Percentiles rank a stretch among this genome's conserved stretches.
phyloP scores from a whole-genome alignment of 2,113 vertebrate species.

The Psilopsiagon aurifrons region DNA sequence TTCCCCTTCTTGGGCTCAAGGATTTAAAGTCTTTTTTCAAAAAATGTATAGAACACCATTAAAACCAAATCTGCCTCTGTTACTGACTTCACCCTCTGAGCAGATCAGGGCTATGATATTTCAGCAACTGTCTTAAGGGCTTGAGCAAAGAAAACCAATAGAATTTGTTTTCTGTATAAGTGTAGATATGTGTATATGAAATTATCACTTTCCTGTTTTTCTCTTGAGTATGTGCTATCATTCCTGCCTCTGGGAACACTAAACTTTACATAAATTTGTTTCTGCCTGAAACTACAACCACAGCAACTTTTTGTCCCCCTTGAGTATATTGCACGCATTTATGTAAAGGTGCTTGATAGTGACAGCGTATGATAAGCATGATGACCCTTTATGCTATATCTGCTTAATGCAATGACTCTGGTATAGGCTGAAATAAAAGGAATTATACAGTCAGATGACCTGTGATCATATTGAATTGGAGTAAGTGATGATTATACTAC shows the following conservation, averaged over 20 bases:
- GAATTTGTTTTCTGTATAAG: not conserved
- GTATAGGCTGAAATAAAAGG: not conserved
- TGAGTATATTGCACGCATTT: not conserved
- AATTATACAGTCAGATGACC: not conserved
- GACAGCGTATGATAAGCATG: not conserved
- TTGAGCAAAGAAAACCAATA: not conserved
- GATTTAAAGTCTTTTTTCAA: not conserved
- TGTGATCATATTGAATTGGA: not conserved
- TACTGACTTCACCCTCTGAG: not conserved
- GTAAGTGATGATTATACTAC: not conserved
- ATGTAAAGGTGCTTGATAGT: not conserved
- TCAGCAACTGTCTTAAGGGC: not conserved
- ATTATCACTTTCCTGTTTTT: not conserved
- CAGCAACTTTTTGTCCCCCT: not conserved
- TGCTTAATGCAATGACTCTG: not conserved
- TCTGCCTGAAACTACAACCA: not conserved
- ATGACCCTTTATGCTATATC: not conserved
- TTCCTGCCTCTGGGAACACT: not conserved
- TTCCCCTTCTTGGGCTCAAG: not conserved
- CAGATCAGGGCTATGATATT: not conserved
- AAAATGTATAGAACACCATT: not conserved
- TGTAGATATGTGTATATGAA: not conserved
- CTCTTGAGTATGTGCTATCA: not conserved
- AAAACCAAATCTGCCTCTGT: not conserved
- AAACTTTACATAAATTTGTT: not conserved